A percentile compares a stretch with the other conserved stretches of the same genome.
Conservation (phyloP, 1,140 invertebrate species). For the Tetraneura akinire region DNA sequence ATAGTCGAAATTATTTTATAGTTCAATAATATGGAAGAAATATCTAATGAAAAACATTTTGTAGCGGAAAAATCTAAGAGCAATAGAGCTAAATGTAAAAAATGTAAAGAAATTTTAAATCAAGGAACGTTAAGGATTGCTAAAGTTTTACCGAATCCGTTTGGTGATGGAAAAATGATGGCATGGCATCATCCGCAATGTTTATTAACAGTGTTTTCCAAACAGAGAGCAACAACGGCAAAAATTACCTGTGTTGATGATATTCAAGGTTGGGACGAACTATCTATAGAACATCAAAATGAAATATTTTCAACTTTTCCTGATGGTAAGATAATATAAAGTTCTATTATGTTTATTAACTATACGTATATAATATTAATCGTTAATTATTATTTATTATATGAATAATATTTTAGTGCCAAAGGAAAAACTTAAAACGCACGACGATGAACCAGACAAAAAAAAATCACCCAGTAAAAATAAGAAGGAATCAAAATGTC, state of each 20-base stretch:
- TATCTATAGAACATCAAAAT: conserved; percentile 71
- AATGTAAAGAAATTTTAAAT: conserved; percentile 79
- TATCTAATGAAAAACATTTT: conserved; percentile 63
- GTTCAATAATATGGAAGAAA: conserved; percentile 49
- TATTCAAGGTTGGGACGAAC: conserved; percentile 67
- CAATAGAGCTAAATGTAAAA: conserved; percentile 80
- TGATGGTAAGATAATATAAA: conserved; percentile 52
- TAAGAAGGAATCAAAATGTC: conserved; percentile 40
- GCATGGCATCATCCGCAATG: conserved; percentile 81
- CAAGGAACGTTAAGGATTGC: conserved; percentile 73
- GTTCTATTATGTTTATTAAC: neutral
- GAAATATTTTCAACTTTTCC: conserved; percentile 63
- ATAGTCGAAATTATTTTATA: neutral
- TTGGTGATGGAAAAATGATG: conserved; percentile 83
- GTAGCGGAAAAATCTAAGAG: conserved; percentile 76
- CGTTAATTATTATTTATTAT: neutral
- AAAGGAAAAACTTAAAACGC: conserved; percentile 26
- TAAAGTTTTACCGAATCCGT: conserved; percentile 76
- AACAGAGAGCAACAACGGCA: conserved; percentile 78
- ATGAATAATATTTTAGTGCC: conserved; percentile 45
- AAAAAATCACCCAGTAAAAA: neutral
- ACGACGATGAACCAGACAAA: neutral
- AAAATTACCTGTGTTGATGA: conserved; percentile 79
- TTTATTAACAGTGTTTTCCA: conserved; percentile 76
- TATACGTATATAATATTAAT: too few relatives aligned